Conservation (phyloP, 30 jellyfish, hydroid and myxozoan species). For the Cassiopea andromeda region DNA sequence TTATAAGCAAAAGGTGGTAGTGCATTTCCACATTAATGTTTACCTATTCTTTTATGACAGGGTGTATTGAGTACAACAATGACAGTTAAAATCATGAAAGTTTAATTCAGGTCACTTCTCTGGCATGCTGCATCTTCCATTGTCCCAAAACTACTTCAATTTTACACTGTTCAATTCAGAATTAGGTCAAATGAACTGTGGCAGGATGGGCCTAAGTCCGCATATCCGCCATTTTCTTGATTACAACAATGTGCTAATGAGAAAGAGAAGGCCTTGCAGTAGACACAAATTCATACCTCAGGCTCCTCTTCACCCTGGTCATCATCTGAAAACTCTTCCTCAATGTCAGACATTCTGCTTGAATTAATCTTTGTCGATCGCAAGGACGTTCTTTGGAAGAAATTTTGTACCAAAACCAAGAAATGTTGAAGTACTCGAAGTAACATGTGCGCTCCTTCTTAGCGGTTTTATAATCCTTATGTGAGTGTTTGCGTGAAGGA, state of each 20-base stretch:
- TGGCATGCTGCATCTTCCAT: too few species aligned
- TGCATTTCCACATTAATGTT: too few species aligned
- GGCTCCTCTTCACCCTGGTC: slow-evolving; percentile 74
- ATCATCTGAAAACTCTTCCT: slow-evolving; percentile 64
- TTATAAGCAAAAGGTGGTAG: too few species aligned
- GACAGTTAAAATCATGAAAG: too few species aligned
- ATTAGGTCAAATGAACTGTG: too few species aligned
- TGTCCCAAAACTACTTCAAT: too few species aligned
- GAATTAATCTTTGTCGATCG: neutral
- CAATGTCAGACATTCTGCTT: slow-evolving; percentile 59
- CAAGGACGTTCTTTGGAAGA: neutral
- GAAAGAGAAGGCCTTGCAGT: neutral
- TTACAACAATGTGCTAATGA: neutral
- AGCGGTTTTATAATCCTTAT: neutral
- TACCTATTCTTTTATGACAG: too few species aligned
- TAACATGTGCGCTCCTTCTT: slow-evolving; percentile 16
- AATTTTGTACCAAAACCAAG: neutral
- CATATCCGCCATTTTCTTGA: neutral
- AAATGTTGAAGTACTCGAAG: slow-evolving; percentile 17
- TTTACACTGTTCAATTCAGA: too few species aligned
- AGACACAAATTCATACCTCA: slow-evolving; percentile 22
- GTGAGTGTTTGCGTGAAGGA: too few species aligned
- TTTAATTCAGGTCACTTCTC: too few species aligned
- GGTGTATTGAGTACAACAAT: too few species aligned
- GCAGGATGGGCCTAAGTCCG: neutral